phyloP scores from a whole-genome alignment of 1,140 invertebrate species.

The Drosophila prosaltans region DNA sequence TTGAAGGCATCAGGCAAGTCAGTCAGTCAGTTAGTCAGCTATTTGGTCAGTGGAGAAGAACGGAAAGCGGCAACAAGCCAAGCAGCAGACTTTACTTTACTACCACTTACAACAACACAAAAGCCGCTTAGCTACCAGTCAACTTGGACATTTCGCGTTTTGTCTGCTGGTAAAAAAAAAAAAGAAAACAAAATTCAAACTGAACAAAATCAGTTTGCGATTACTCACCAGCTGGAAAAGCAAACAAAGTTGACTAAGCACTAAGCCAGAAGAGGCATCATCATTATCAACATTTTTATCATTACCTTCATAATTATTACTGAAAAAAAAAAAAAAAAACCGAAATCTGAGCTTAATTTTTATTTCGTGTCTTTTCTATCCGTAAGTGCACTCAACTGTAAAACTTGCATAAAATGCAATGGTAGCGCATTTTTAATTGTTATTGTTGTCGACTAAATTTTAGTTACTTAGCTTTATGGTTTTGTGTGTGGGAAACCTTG shows the following conservation, averaged over 20 bases:
- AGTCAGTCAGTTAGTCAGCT: constrained; percentile 19
- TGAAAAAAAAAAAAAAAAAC: constrained; percentile 16
- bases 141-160: constrained; percentile 24
- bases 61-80: constrained; percentile 2
- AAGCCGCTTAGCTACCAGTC: constrained; percentile 44
- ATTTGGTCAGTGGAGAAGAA: constrained; percentile 6
- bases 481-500: constrained; percentile 42
- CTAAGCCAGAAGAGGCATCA: constrained; percentile 38
- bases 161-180: constrained; percentile 21
- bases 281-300: background rate
- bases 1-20: constrained; percentile 43
- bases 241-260: constrained; percentile 65
- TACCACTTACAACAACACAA: constrained; percentile 32
- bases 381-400: constrained; percentile 58
- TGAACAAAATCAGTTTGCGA: constrained; percentile 55
- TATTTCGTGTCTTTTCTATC: constrained; percentile 30
- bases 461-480: constrained; percentile 7
- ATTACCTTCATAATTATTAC: constrained; percentile 15
- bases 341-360: constrained; percentile 48
- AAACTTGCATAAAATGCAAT: constrained; percentile 66
- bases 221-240: constrained; percentile 57
- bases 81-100: constrained; percentile 4
- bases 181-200: constrained; percentile 23
- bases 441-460: constrained; percentile 51
- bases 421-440: constrained; percentile 57